Conservation (phyloP, 2,888 invertebrate species). For the Lissocephala sabroskyi region DNA sequence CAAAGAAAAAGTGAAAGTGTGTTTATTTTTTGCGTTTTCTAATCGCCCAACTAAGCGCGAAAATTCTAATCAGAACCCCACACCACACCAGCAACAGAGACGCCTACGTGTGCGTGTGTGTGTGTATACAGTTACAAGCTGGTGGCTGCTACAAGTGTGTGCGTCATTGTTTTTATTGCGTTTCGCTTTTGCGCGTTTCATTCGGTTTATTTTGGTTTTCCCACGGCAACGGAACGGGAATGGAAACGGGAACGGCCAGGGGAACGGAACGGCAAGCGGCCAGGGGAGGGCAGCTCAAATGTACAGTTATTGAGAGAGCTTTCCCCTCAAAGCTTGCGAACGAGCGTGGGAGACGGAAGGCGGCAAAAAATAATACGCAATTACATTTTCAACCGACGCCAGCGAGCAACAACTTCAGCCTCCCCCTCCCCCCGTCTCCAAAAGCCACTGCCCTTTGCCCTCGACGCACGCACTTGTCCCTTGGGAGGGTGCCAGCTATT, state of each 20-base stretch:
- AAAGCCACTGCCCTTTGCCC: neutral
- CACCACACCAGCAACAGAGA: no score
- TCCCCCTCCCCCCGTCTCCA: neutral
- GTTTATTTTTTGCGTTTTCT: no score
- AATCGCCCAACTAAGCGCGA: slow-evolving; percentile 35
- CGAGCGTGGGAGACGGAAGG: slow-evolving; percentile 13
- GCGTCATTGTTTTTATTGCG: slow-evolving; percentile 67
- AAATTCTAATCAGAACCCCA: slow-evolving; percentile 47
- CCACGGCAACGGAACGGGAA: slow-evolving; percentile 21
- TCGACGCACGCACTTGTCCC: neutral
- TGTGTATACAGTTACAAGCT: no score
- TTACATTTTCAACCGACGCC: slow-evolving; percentile 31
- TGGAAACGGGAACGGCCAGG: slow-evolving; percentile 4
- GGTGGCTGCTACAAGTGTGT: slow-evolving; percentile 34
- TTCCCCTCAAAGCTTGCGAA: slow-evolving; percentile 41
- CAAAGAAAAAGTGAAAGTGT: slow-evolving; percentile 56
- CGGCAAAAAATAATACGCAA: slow-evolving; percentile 50
- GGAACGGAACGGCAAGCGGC: slow-evolving; percentile 3
- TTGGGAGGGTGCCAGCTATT: slow-evolving; percentile 32
- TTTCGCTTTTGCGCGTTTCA: slow-evolving; percentile 61
- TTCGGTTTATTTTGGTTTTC: slow-evolving; percentile 54
- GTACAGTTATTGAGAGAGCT: slow-evolving; percentile 54
- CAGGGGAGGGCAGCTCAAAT: slow-evolving; percentile 30
- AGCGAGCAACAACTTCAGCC: slow-evolving; percentile 11
- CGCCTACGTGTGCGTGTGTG: no score